Conservation (phyloP, 2,888 invertebrate species). For the Latrodectus elegans region DNA sequence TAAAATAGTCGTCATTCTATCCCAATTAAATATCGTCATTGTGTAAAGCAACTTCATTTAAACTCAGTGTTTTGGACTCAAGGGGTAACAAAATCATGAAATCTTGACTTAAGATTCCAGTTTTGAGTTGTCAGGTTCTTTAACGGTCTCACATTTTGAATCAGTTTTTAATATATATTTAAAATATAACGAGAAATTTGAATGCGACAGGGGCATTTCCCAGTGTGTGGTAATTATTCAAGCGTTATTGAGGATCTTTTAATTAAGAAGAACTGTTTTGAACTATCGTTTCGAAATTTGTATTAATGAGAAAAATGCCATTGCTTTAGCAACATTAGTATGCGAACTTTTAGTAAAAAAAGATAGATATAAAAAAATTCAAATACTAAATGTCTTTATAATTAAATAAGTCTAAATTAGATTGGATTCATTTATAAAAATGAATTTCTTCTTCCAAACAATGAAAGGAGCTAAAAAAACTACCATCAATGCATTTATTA, state of each 20-base stretch:
- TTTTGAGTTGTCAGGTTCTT: too few species aligned
- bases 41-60: too few species aligned
- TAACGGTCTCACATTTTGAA: constrained; percentile 1
- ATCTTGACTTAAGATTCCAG: too few species aligned
- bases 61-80: too few species aligned
- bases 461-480: not conserved
- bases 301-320: constrained; percentile 38
- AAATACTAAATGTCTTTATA: constrained; percentile 54
- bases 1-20: too few species aligned
- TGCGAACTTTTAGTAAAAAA: constrained; percentile 51
- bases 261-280: constrained; percentile 60
- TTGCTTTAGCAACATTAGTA: constrained; percentile 55
- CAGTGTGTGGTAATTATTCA: constrained; percentile 53
- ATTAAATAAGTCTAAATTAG: constrained; percentile 61
- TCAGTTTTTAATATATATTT: constrained; percentile 48
- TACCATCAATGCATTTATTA: not conserved
- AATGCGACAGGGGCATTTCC: constrained; percentile 20
- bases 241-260: constrained; percentile 56
- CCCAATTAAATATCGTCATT: too few species aligned
- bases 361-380: constrained; percentile 9
- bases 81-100: too few species aligned
- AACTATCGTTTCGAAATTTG: constrained; percentile 47
- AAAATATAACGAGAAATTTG: constrained; percentile 38
- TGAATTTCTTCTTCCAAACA: constrained; percentile 30
- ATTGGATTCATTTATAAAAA: constrained; percentile 28